Conservation (phyloP, 2,888 invertebrate species). For the Aromia moschata region DNA sequence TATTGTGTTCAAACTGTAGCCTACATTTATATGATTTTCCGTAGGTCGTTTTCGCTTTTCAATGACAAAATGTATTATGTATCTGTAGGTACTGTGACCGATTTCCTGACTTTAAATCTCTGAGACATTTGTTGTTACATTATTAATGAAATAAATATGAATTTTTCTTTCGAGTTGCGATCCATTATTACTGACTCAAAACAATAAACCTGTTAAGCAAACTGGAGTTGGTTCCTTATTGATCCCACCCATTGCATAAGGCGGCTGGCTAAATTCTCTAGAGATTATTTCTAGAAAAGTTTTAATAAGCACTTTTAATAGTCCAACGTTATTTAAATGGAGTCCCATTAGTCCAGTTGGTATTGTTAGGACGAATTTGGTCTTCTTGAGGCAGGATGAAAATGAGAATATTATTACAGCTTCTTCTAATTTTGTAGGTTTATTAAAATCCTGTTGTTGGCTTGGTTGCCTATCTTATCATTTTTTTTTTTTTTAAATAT, state of each 20-base stretch:
- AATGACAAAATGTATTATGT: conserved; percentile 11
- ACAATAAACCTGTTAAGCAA: conserved; percentile 15
- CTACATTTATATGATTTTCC: background rate
- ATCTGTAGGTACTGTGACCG: conserved; percentile 9
- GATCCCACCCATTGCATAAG: background rate
- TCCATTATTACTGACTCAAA: conserved; percentile 4
- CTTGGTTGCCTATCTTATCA: too few species aligned
- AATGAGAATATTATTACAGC: too few species aligned
- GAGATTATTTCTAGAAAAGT: too few species aligned
- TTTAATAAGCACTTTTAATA: too few species aligned
- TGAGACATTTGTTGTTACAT: conserved; percentile 9
- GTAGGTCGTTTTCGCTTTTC: background rate
- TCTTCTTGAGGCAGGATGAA: too few species aligned
- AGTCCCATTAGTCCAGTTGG: too few species aligned
- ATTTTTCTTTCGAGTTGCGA: conserved; percentile 7
- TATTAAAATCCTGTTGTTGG: too few species aligned
- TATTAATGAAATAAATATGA: conserved; percentile 11
- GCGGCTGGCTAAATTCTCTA: background rate
- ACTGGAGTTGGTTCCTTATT: conserved; percentile 12
- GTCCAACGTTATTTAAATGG: too few species aligned
- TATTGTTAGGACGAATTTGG: too few species aligned
- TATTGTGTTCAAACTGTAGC: conserved; percentile 9
- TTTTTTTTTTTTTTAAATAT: too few species aligned
- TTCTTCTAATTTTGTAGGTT: too few species aligned
- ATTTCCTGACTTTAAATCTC: conserved; percentile 9